A percentile compares a stretch with the other conserved stretches of the same genome.
These are phyloP conservation scores for Tragelaphus imberbis DNA, from an alignment of 2,113 vertebrate genomes.

Conservation along the genomic window DNA sequence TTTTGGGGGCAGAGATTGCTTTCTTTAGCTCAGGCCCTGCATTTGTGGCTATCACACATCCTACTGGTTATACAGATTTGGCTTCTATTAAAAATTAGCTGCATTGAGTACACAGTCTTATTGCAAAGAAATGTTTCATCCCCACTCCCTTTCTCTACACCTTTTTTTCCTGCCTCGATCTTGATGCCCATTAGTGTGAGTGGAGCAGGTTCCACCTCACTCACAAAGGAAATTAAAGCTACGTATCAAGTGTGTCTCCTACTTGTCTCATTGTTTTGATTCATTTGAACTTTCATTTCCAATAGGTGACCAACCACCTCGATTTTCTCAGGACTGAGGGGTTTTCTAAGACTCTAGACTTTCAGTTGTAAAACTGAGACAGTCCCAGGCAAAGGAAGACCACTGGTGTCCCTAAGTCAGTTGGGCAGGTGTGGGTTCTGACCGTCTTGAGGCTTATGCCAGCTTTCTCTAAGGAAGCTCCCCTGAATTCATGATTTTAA, in stretches of 20 bases:
- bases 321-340: neutral
- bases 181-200: neutral
- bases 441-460: neutral
- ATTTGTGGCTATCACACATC: neutral
- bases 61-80: neutral
- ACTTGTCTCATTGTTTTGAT: neutral
- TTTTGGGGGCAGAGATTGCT: neutral
- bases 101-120: neutral
- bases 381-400: neutral
- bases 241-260: neutral
- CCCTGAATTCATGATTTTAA: neutral
- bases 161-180: neutral
- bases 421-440: neutral
- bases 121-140: neutral
- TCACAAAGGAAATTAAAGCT: neutral
- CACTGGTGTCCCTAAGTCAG: neutral
- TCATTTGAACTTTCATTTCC: neutral
- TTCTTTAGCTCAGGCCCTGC: neutral
- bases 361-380: neutral
- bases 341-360: neutral
- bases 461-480: neutral
- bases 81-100: neutral
- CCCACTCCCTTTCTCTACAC: accelerated
- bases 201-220: neutral
- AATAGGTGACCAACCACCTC: neutral